A percentile compares a stretch with the other conserved stretches of the same genome.
These are phyloP conservation scores for Beaufortia kweichowensis DNA, from an alignment of 2,113 vertebrate genomes.

Conservation along the genomic window DNA sequence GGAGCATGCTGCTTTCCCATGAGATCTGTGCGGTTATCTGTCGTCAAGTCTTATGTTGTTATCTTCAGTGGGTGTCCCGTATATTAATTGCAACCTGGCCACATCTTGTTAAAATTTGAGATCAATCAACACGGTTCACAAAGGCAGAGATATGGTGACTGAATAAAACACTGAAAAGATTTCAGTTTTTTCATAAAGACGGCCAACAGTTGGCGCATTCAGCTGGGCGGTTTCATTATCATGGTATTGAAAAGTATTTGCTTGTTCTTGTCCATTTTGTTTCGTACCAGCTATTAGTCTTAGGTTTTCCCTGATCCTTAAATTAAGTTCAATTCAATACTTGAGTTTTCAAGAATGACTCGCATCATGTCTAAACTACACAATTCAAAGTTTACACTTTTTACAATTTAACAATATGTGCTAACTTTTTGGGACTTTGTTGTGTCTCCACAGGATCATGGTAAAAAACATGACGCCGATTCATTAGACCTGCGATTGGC, in stretches of 20 bases:
- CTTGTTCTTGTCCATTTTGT: background rate
- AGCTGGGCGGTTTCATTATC: background rate
- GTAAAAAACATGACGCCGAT: conserved; percentile 89
- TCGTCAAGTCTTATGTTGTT: conserved; percentile 12
- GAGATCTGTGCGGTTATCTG: conserved; percentile 21
- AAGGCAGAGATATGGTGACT: background rate
- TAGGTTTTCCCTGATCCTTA: background rate
- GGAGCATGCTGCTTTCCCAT: conserved; percentile 55
- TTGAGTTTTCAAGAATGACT: no score
- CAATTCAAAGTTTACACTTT: no score
- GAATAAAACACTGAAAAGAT: background rate
- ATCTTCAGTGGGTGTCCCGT: conserved; percentile 26
- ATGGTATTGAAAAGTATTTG: background rate
- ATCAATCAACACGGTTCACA: no score
- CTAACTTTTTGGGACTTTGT: background rate
- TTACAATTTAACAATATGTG: background rate
- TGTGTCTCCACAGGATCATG: conserved; percentile 78
- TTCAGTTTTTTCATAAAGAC: background rate
- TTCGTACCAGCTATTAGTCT: background rate
- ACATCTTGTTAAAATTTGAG: background rate
- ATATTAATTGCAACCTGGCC: background rate
- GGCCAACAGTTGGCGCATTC: conserved; percentile 26
- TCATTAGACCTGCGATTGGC: conserved; percentile 94
- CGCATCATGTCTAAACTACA: no score
- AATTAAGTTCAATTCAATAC: no score